Conservation (phyloP, 2,797 vertebrate genomes). For the Chaenodraco wilsoni region DNA sequence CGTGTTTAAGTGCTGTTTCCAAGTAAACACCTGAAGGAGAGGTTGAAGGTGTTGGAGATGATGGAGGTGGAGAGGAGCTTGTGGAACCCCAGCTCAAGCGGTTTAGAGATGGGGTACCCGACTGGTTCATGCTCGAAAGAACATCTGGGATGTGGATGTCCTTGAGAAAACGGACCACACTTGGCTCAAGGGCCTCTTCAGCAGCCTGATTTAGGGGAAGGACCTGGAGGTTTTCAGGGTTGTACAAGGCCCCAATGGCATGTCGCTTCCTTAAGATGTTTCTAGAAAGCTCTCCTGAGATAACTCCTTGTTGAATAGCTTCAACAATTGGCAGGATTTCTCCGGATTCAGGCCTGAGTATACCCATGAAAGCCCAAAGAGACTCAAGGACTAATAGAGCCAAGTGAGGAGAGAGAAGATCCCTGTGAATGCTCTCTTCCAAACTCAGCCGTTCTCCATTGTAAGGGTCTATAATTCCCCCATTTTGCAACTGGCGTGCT, state of each 20-base stretch:
- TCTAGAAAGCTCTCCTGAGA: constrained; percentile 86
- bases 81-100: constrained; percentile 70
- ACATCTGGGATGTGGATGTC: constrained; percentile 86
- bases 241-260: constrained; percentile 85
- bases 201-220: constrained; percentile 84
- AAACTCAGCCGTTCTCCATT: constrained; percentile 87
- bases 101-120: constrained; percentile 70
- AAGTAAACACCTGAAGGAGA: constrained; percentile 47
- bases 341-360: constrained; percentile 94
- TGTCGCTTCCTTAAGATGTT: constrained; percentile 86
- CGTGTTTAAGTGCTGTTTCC: constrained; percentile 54
- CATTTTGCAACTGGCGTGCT: constrained; percentile 87
- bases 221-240: constrained; percentile 86
- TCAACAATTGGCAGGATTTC: constrained; percentile 86
- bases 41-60: constrained; percentile 52
- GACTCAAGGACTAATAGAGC: constrained; percentile 90
- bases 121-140: constrained; percentile 76
- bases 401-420: constrained; percentile 85
- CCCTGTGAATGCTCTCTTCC: constrained; percentile 87
- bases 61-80: constrained; percentile 55
- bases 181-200: constrained; percentile 63
- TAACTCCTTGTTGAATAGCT: constrained; percentile 89
- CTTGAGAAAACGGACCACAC: constrained; percentile 78
- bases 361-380: constrained; percentile 86
- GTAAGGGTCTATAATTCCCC: constrained; percentile 88